phyloP scores from a whole-genome alignment of 2,113 vertebrate species.

The Callithrix jacchus region DNA sequence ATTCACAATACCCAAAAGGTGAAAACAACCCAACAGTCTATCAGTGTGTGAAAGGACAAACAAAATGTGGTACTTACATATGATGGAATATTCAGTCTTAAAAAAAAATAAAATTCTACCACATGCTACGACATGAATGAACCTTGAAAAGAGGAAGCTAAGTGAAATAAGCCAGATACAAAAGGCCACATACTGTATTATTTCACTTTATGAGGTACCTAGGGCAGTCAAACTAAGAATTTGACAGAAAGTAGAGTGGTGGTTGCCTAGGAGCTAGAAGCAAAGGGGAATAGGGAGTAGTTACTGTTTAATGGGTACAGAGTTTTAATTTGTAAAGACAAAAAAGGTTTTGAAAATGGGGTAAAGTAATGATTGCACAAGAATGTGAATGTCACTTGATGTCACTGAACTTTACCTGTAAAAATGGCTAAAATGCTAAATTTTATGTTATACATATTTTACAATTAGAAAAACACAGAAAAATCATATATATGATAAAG shows the following conservation, averaged over 20 bases:
- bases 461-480: conserved; percentile 15
- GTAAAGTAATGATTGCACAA: background rate
- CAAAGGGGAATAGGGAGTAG: background rate
- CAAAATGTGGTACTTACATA: background rate
- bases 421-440: conserved; percentile 5
- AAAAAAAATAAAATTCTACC: background rate
- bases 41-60: background rate
- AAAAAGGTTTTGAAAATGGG: background rate
- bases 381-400: background rate
- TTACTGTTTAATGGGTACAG: background rate
- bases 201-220: background rate
- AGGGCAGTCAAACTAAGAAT: background rate
- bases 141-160: background rate
- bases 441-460: background rate
- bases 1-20: background rate
- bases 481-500: background rate
- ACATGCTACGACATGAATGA: background rate
- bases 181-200: background rate
- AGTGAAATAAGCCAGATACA: background rate
- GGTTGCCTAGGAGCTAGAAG: background rate
- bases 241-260: background rate
- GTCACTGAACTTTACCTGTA: background rate
- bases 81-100: background rate
- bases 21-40: background rate
- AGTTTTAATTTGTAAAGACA: background rate